Base-by-base conservation (phyloP, 2,113 vertebrate genomes). In the Lynx canadensis region DNA sequence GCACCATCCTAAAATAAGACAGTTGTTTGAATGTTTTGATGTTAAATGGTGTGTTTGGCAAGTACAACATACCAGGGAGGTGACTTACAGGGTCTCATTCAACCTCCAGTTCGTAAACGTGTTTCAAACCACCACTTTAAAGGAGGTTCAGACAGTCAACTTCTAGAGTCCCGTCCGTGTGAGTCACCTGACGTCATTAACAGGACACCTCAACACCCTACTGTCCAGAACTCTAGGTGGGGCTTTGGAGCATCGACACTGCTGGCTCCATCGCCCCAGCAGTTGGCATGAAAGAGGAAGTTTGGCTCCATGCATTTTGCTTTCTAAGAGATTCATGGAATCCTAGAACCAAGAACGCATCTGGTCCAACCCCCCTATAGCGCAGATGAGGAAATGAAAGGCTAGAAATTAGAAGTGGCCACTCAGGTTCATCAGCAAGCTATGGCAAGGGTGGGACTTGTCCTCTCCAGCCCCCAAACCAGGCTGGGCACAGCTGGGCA, bases 111-210 rank as follows among this genome's bases (percentile, higher is more conserved):
- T 93, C 86, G 48, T 94, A 92, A 95, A 95, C 63, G 89, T 38
- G 41, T 89, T 92, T 93, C 78, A 94, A 87, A 79, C 52, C 82
- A 74, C 89, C 86, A 89, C 96, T 96, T 96, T 95, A 97, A 95
- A 97, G 86, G 38, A 83, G 3, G 57, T 57, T 63, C 87, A 55
- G 63, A 27, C 68, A 68, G 94, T 74, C 89, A 50, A 15, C 45
- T 88, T 82, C 85, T 79, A 31, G 71, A 93, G 69, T 31, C 50
- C 78, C 5, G 2, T 65, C 85, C n/a, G 1, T 12, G 71, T 63
- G 86, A 97, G 92, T 96, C 96, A 90, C 83, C 91, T 68, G 80
- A 82, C 96, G 84, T 91, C 69, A 50, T 68, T 50, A 79, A 57
- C 65, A 23, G 25, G 68, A 84, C 71, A 50, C 33, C 90, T 31